phyloP scores from a whole-genome alignment of 2,797 vertebrate genomes.

The Sphenodon punctatus region DNA sequence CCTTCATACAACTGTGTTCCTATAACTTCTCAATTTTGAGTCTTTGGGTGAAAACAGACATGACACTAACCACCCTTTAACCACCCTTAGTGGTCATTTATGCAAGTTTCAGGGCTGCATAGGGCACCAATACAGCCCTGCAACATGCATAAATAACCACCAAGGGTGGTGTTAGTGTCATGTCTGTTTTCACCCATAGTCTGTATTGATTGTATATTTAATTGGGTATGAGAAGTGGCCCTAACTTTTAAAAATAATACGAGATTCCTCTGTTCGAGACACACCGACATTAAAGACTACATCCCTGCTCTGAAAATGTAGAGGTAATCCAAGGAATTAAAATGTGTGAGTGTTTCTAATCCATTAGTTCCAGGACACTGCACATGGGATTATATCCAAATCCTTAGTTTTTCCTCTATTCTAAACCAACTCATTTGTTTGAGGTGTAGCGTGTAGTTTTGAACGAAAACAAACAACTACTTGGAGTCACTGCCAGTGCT shows the following conservation, averaged over 20 bases:
- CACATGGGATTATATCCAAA: slow-evolving; percentile 11
- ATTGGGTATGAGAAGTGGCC: slow-evolving; percentile 5
- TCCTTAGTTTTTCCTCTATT: slow-evolving; percentile 21
- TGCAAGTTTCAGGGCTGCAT: no score
- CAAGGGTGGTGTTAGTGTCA: no score
- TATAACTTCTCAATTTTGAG: slow-evolving; percentile 30
- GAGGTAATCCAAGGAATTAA: slow-evolving; percentile 29
- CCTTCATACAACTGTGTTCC: slow-evolving; percentile 2
- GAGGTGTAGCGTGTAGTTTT: slow-evolving; percentile 31
- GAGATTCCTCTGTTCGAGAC: neutral
- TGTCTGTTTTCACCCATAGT: no score
- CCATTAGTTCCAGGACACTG: slow-evolving; percentile 18
- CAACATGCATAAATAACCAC: no score
- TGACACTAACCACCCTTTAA: no score
- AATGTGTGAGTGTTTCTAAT: slow-evolving; percentile 23
- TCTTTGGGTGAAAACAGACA: neutral
- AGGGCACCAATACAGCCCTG: no score
- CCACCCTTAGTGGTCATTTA: no score
- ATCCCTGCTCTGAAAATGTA: neutral
- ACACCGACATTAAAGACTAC: neutral
- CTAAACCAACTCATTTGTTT: slow-evolving; percentile 21
- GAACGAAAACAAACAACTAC: slow-evolving; percentile 39
- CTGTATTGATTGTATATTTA: slow-evolving; percentile 35
- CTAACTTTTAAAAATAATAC: slow-evolving; percentile 10
- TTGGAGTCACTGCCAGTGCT: slow-evolving; percentile 8